phyloP scores from a whole-genome alignment of 2,797 vertebrate genomes.

The Poecilia picta region DNA sequence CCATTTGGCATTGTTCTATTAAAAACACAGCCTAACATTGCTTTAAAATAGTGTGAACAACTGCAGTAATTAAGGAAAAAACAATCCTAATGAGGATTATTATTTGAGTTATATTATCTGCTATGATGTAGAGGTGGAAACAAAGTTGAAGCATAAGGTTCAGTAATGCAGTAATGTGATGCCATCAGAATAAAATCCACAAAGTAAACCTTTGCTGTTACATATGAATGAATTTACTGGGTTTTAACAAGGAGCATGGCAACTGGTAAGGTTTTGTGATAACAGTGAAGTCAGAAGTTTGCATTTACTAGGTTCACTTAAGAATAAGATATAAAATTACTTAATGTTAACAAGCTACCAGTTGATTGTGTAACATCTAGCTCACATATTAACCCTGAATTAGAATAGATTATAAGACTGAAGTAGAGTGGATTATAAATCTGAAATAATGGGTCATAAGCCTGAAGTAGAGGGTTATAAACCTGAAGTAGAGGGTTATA shows the following conservation, averaged over 20 bases:
- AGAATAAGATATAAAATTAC: not conserved
- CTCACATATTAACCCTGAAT: not conserved
- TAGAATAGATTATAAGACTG: no score
- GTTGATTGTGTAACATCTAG: not conserved
- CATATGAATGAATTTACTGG: not conserved
- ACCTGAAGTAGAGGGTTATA: no score
- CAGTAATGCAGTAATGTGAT: not conserved
- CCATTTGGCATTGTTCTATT: not conserved
- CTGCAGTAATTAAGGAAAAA: not conserved
- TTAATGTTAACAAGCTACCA: not conserved
- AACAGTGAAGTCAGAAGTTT: constrained; percentile 5
- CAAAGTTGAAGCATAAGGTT: no score
- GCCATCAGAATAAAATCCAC: not conserved
- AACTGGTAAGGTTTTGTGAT: not conserved
- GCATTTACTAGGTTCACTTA: not conserved
- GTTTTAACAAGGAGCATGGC: constrained; percentile 1
- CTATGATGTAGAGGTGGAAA: not conserved
- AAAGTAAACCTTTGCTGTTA: not conserved
- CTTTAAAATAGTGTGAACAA: not conserved
- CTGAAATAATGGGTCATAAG: no score
- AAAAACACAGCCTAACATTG: not conserved
- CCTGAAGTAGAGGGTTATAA: no score
- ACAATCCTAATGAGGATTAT: not conserved
- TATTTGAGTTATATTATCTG: not conserved
- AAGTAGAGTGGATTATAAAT: no score